phyloP scores from a whole-genome alignment of 2,797 vertebrate species.

The Platalea minor region DNA sequence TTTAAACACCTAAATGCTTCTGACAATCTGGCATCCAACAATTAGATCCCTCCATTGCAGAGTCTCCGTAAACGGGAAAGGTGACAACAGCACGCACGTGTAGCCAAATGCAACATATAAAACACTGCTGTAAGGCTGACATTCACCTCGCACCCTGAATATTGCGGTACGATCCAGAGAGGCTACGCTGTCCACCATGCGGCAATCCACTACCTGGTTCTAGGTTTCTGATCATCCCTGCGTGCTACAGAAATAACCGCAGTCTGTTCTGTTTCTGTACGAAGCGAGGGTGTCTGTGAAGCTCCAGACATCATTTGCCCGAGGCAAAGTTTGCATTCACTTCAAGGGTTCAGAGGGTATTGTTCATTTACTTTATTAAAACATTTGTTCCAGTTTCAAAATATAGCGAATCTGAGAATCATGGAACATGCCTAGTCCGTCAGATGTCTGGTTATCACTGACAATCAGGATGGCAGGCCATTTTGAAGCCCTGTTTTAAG shows the following conservation, averaged over 20 bases:
- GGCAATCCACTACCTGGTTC: neutral
- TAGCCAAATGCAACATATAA: neutral
- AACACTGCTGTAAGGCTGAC: neutral
- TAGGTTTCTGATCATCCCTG: neutral
- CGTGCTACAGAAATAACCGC: neutral
- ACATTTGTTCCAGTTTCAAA: constrained; percentile 36
- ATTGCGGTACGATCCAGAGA: neutral
- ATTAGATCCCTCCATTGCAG: neutral
- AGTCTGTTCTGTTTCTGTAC: neutral
- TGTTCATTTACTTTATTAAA: constrained; percentile 40
- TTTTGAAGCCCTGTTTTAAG: neutral
- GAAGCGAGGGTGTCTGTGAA: neutral
- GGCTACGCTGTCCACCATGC: neutral
- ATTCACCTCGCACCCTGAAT: neutral
- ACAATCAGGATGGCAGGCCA: neutral
- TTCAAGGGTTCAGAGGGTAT: constrained; percentile 13
- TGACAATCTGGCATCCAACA: neutral
- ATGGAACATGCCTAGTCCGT: neutral
- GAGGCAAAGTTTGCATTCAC: constrained; percentile 38
- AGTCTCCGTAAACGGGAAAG: neutral
- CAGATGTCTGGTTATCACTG: neutral
- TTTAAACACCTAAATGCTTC: constrained; percentile 7
- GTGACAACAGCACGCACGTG: neutral
- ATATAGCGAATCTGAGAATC: neutral
- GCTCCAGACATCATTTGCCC: constrained; percentile 26